These are phyloP conservation scores for Fratercula arctica DNA, from an alignment of 2,797 vertebrate species.

Conservation along the genomic window DNA sequence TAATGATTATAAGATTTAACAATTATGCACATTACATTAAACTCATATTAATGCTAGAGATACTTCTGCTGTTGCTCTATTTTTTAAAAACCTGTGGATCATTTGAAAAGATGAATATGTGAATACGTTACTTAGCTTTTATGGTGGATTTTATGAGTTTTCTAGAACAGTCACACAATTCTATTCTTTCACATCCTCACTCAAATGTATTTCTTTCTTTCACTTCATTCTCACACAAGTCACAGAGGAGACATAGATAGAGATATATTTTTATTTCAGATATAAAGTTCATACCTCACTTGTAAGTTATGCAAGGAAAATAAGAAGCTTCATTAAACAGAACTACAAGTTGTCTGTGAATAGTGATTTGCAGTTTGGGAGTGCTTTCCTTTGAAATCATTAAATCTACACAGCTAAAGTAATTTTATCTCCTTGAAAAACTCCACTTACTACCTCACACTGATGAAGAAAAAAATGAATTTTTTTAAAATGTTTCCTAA, in stretches of 20 bases:
- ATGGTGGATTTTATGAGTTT: slow-evolving; percentile 46
- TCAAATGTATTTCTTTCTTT: slow-evolving; percentile 18
- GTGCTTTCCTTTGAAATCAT: slow-evolving; percentile 66
- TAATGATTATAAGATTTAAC: neutral
- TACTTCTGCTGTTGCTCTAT: neutral
- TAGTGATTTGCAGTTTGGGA: slow-evolving; percentile 66
- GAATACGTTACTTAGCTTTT: slow-evolving; percentile 30
- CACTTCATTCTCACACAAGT: slow-evolving; percentile 28
- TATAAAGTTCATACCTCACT: slow-evolving; percentile 67
- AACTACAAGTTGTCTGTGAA: slow-evolving; percentile 61
- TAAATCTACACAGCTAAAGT: slow-evolving; percentile 65
- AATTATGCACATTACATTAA: neutral
- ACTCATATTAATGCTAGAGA: slow-evolving; percentile 2
- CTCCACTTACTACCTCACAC: slow-evolving; percentile 38
- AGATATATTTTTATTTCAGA: slow-evolving; percentile 59
- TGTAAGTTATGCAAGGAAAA: slow-evolving; percentile 70
- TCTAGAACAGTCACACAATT: slow-evolving; percentile 55
- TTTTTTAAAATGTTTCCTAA: slow-evolving; percentile 53
- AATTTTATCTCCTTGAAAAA: slow-evolving; percentile 63
- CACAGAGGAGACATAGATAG: slow-evolving; percentile 55
- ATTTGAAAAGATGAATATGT: neutral
- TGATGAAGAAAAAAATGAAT: slow-evolving; percentile 17
- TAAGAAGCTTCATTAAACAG: slow-evolving; percentile 71
- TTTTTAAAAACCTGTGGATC: neutral
- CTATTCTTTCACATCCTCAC: slow-evolving; percentile 36